These are phyloP conservation scores for Halcyon malimbica DNA, from an alignment of 2,113 vertebrate genomes.

Conservation along the genomic window DNA sequence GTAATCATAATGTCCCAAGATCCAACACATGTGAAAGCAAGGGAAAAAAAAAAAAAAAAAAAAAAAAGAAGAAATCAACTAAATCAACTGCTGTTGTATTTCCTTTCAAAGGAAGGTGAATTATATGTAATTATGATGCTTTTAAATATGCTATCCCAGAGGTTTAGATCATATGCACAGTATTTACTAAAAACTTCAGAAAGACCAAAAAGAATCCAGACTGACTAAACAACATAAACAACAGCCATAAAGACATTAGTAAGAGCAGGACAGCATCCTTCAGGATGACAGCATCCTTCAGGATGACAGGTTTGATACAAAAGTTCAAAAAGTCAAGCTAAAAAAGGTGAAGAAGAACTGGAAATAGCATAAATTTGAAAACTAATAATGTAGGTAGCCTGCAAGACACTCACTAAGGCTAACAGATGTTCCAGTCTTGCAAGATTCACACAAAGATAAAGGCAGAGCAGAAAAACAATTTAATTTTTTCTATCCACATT, in stretches of 20 bases:
- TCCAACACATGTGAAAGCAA: slow-evolving; percentile 3
- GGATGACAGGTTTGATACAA: neutral
- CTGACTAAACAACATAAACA: neutral
- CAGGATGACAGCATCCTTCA: neutral
- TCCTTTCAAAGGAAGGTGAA: neutral
- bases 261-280: neutral
- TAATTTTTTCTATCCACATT: neutral
- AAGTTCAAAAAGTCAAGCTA: neutral
- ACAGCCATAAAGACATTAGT: neutral
- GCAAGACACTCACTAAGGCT: neutral
- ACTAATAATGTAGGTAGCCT: neutral
- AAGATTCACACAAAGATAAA: neutral
- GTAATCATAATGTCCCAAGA: neutral
- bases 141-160: neutral
- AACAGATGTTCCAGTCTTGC: neutral
- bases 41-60: neutral
- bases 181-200: neutral
- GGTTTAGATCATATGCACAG: neutral
- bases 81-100: neutral
- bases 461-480: neutral
- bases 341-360: neutral
- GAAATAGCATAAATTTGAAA: neutral
- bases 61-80: slow-evolving; percentile 13
- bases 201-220: neutral
- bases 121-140: neutral